These are phyloP conservation scores for Cosmia trapezina DNA, from an alignment of 2,888 invertebrate genomes.

Conservation along the genomic window DNA sequence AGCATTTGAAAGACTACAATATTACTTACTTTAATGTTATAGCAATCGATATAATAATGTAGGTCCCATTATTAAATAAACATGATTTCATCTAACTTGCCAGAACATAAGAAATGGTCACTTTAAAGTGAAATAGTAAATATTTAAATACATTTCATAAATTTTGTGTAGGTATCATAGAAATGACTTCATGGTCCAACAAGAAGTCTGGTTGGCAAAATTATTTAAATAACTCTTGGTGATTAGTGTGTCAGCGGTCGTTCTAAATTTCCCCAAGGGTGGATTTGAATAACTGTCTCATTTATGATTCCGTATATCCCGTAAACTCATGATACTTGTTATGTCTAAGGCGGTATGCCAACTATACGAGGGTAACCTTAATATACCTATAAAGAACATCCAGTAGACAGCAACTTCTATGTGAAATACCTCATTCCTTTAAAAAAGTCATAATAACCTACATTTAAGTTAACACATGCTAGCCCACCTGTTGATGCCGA, in stretches of 20 bases:
- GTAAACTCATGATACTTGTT: constrained; percentile 35
- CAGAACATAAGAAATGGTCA: constrained; percentile 12
- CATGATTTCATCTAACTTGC: constrained; percentile 3
- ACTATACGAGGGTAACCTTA: constrained; percentile 13
- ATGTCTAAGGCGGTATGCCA: constrained; percentile 42
- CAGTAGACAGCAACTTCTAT: neutral
- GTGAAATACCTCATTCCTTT: neutral
- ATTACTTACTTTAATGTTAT: constrained; percentile 36
- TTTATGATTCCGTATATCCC: constrained; percentile 33
- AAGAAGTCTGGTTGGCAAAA: constrained; percentile 15
- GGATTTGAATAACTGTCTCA: constrained; percentile 33
- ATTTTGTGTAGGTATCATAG: constrained; percentile 11
- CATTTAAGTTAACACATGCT: constrained; percentile 31
- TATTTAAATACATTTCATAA: neutral
- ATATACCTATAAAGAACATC: constrained; percentile 12
- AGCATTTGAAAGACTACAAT: constrained; percentile 42
- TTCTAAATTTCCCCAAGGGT: constrained; percentile 8
- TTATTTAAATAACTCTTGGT: neutral
- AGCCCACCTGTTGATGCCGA: constrained; percentile 30
- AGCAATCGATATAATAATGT: constrained; percentile 12
- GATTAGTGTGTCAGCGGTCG: constrained; percentile 1
- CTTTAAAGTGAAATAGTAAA: constrained; percentile 7
- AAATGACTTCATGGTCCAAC: constrained; percentile 16
- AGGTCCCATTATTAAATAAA: constrained; percentile 7
- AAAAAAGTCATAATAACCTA: neutral